phyloP scores from a whole-genome alignment of 1,140 invertebrate species.

The Cecropterus lyciades region DNA sequence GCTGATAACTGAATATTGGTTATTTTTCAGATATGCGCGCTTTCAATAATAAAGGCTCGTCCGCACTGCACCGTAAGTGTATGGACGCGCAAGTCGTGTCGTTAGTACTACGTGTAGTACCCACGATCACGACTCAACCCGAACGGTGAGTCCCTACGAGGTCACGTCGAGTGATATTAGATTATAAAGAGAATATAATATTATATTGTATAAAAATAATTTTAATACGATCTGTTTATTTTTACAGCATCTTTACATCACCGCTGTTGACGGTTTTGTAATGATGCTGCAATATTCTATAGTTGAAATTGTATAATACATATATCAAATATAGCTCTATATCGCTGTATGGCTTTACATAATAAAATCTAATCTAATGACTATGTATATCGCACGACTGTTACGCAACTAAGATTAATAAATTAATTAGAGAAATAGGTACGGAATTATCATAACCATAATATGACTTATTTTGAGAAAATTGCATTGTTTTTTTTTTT shows the following conservation, averaged over 20 bases:
- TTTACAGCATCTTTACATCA: slow-evolving; percentile 14
- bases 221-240: slow-evolving; percentile 27
- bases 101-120: slow-evolving; percentile 9
- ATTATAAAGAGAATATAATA: slow-evolving; percentile 34
- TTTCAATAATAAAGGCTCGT: slow-evolving; percentile 59
- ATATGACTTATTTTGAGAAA: slow-evolving; percentile 4
- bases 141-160: slow-evolving; percentile 40
- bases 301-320: not conserved
- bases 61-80: slow-evolving; percentile 46
- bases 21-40: slow-evolving; percentile 74
- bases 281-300: not conserved
- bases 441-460: not conserved
- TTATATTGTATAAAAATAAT: slow-evolving; percentile 22
- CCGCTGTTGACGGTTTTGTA: not conserved
- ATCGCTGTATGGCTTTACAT: slow-evolving; percentile 10
- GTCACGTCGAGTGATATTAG: slow-evolving; percentile 59
- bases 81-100: slow-evolving; percentile 17
- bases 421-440: not conserved
- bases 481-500: not conserved
- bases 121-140: slow-evolving; percentile 17
- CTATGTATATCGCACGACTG: slow-evolving; percentile 15
- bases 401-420: slow-evolving; percentile 7
- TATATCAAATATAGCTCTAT: not conserved
- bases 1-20: not conserved
- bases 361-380: slow-evolving; percentile 1